Percentiles rank a stretch among this genome's conserved stretches.
Conservation (phyloP, 1,140 invertebrate species). For the Neodiprion fabricii region DNA sequence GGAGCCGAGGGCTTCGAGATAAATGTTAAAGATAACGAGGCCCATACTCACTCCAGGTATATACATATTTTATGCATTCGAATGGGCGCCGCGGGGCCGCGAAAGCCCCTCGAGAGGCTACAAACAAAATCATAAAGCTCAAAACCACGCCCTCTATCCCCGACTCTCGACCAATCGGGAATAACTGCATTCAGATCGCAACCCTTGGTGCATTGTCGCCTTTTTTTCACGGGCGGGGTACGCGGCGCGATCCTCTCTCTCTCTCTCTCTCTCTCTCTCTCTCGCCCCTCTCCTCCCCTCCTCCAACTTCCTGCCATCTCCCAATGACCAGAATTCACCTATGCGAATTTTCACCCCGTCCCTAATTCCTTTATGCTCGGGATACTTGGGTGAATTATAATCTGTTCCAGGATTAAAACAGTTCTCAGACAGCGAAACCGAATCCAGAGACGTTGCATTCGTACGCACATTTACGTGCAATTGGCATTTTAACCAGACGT, state of each 20-base stretch:
- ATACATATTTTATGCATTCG: slow-evolving; percentile 44
- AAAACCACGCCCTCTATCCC: slow-evolving; percentile 58
- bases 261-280: slow-evolving; percentile 25
- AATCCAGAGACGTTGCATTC: too few species aligned
- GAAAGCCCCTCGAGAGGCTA: slow-evolving; percentile 42
- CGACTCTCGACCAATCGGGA: slow-evolving; percentile 48
- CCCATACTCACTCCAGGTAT: slow-evolving; percentile 26
- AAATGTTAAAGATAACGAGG: background rate
- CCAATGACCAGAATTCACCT: background rate
- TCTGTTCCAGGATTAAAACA: too few species aligned
- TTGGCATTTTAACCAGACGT: too few species aligned
- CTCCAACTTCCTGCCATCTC: too few species aligned
- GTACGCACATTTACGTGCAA: too few species aligned
- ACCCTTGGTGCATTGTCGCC: slow-evolving; percentile 54
- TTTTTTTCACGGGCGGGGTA: slow-evolving; percentile 52
- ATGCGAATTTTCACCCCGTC: background rate
- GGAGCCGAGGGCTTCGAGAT: background rate
- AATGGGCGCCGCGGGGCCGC: slow-evolving; percentile 27
- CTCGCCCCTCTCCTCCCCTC: slow-evolving; percentile 8
- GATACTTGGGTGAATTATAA: too few species aligned
- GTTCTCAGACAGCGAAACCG: too few species aligned
- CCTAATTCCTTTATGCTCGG: too few species aligned
- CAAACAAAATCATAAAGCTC: slow-evolving; percentile 59
- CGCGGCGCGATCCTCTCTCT: slow-evolving; percentile 22
- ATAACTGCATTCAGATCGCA: slow-evolving; percentile 57